These are phyloP conservation scores for Terrapene triunguis DNA, from an alignment of 2,113 vertebrate genomes.

Conservation along the genomic window DNA sequence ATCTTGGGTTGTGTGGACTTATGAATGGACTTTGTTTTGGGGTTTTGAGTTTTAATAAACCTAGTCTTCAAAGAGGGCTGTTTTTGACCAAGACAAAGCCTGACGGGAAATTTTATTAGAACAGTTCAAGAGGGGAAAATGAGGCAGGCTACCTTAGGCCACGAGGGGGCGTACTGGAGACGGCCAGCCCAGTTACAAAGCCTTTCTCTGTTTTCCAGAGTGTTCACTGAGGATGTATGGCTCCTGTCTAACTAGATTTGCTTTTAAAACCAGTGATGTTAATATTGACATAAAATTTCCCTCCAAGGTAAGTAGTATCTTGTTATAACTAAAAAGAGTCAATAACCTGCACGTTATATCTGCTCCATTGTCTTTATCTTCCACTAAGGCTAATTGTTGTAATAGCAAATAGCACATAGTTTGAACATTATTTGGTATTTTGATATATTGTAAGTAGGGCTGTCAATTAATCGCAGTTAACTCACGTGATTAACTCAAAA, in stretches of 20 bases:
- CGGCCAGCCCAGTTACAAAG: background rate
- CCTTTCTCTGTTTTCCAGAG: slow-evolving; percentile 81
- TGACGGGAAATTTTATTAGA: background rate
- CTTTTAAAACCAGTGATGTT: slow-evolving; percentile 95
- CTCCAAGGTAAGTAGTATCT: slow-evolving; percentile 84
- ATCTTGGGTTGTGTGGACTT: background rate
- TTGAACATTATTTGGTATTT: background rate
- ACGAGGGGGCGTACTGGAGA: background rate
- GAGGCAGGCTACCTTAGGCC: background rate
- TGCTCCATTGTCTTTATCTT: background rate
- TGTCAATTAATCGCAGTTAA: too few relatives aligned
- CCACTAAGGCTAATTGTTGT: background rate
- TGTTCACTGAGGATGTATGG: slow-evolving; percentile 95
- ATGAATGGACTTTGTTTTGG: background rate
- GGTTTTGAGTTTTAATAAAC: background rate
- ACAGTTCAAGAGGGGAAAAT: background rate
- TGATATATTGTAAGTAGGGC: background rate
- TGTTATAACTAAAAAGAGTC: background rate
- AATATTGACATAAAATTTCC: slow-evolving; percentile 96
- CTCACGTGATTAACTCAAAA: too few relatives aligned
- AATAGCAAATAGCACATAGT: background rate
- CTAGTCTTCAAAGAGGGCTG: background rate
- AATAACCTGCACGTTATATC: background rate
- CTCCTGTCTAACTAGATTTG: slow-evolving; percentile 94
- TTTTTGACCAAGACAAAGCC: background rate